Evolutionary conservation across 2,888 invertebrate species (phyloP).

Genomic region (Callyntrura guangdongensis): DNA sequence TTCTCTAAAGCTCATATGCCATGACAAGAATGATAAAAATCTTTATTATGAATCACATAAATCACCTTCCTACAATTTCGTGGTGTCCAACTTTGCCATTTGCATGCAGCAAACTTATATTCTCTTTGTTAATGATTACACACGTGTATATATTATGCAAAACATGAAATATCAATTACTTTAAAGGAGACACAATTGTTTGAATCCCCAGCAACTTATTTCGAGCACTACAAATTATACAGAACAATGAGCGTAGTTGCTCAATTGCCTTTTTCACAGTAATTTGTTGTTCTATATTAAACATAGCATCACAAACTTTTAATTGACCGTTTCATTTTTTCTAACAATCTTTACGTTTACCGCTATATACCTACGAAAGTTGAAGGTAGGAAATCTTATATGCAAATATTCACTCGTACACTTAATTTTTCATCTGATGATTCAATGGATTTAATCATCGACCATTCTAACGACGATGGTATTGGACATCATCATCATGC

Average conservation of each 20-base stretch:
- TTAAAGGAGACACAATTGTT: not conserved
- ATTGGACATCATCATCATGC: not conserved
- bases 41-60: conserved; percentile 30
- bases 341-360: not conserved
- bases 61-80: not conserved
- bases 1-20: not conserved
- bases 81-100: conserved; percentile 28
- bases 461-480: not conserved
- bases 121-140: not conserved
- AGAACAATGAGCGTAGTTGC: conserved; percentile 27
- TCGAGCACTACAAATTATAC: not conserved
- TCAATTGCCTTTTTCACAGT: not conserved
- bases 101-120: conserved; percentile 30
- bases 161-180: conserved; percentile 28
- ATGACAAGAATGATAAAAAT: conserved; percentile 10
- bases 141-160: not conserved
- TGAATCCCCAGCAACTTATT: not conserved
- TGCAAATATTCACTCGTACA: not conserved
- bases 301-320: conserved; percentile 39
- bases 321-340: conserved; percentile 27
- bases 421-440: not conserved
- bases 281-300: conserved; percentile 10
- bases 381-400: not conserved
- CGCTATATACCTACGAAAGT: not conserved
- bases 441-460: not conserved